Conservation (phyloP, 2,888 invertebrate genomes). For the Eubasilissa splendida region DNA sequence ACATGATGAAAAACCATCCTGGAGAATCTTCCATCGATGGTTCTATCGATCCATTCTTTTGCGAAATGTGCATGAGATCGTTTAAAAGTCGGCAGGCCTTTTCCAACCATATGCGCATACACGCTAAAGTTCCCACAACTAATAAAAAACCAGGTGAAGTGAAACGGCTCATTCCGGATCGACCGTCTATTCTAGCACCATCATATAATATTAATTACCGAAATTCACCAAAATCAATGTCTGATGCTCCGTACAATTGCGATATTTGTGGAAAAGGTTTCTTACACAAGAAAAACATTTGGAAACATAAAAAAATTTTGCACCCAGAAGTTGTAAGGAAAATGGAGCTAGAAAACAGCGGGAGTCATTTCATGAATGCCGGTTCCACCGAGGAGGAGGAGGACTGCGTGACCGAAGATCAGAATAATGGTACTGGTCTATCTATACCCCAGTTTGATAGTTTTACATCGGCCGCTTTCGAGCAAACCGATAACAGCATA, state of each 20-base stretch:
- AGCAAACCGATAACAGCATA: constrained; percentile 59
- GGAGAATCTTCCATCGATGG: constrained; percentile 62
- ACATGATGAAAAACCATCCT: constrained; percentile 71
- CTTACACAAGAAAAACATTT: constrained; percentile 73
- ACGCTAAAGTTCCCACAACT: constrained; percentile 71
- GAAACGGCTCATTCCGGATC: constrained; percentile 65
- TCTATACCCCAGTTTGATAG: constrained; percentile 72
- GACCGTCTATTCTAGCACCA: constrained; percentile 66
- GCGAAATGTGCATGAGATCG: constrained; percentile 74
- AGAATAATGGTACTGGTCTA: constrained; percentile 66
- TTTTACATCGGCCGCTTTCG: constrained; percentile 61
- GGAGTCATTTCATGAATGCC: constrained; percentile 39
- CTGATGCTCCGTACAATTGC: constrained; percentile 73
- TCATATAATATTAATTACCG: constrained; percentile 61
- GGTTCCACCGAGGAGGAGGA: constrained; percentile 71
- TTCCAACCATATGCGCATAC: constrained; percentile 73
- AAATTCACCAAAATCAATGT: constrained; percentile 67
- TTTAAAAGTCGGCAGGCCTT: constrained; percentile 75
- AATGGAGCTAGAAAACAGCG: constrained; percentile 59
- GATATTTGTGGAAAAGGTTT: constrained; percentile 78
- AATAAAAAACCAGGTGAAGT: constrained; percentile 68
- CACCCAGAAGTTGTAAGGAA: constrained; percentile 71
- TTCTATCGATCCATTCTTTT: constrained; percentile 68
- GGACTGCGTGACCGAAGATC: constrained; percentile 67
- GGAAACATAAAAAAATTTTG: constrained; percentile 73